phyloP scores from a whole-genome alignment of 2,888 invertebrate species.

The Osmoderma eremita region DNA sequence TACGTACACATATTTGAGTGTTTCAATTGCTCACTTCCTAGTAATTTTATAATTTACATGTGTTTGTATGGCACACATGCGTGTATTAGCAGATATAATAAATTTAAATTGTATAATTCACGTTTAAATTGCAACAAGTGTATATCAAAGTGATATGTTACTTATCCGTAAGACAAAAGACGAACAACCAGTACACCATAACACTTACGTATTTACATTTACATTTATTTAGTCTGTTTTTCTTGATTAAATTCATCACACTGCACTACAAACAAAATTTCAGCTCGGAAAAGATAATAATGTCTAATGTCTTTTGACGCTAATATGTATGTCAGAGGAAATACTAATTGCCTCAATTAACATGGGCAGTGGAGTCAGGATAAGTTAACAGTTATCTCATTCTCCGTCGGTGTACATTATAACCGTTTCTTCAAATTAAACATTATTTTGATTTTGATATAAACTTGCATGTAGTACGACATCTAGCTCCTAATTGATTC shows the following conservation, averaged over 20 bases:
- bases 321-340: constrained; percentile 24
- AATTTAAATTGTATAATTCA: constrained; percentile 26
- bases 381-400: constrained; percentile 11
- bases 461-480: too few species aligned
- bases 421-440: neutral
- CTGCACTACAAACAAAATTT: too few species aligned
- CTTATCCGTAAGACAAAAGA: neutral
- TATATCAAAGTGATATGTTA: constrained; percentile 7
- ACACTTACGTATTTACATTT: neutral
- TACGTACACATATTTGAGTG: constrained; percentile 12
- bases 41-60: constrained; percentile 27
- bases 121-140: constrained; percentile 16
- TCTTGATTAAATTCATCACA: too few species aligned
- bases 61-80: constrained; percentile 1
- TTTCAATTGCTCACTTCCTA: constrained; percentile 34
- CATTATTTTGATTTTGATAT: too few species aligned
- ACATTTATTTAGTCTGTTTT: neutral
- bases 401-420: neutral
- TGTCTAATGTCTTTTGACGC: too few species aligned
- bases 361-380: constrained; percentile 1
- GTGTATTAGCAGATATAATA: constrained; percentile 20
- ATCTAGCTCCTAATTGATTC: too few species aligned
- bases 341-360: constrained; percentile 14
- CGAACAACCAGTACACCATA: neutral
- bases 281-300: too few species aligned